These are phyloP conservation scores for Sylvia atricapilla DNA, from an alignment of 2,113 vertebrate genomes.

Conservation along the genomic window DNA sequence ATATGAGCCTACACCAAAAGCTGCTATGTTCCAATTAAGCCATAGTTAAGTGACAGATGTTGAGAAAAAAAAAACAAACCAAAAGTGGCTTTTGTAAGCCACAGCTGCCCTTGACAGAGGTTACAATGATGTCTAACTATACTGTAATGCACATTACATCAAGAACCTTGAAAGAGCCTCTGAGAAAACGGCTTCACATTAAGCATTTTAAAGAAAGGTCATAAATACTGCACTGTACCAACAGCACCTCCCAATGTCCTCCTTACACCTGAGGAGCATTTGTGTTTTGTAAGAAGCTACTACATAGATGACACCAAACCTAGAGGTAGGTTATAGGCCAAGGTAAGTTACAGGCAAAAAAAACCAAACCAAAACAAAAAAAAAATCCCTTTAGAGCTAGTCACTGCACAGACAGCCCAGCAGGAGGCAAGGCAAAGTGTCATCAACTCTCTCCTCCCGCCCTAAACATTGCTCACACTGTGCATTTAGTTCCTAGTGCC, in stretches of 20 bases:
- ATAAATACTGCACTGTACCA: slow-evolving; percentile 72
- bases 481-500: slow-evolving; percentile 37
- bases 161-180: slow-evolving; percentile 67
- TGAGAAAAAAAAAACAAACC: neutral
- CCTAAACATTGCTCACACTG: slow-evolving; percentile 2
- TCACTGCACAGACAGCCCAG: slow-evolving; percentile 50
- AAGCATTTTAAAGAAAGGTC: slow-evolving; percentile 66
- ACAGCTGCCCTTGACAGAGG: slow-evolving; percentile 66
- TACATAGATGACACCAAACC: slow-evolving; percentile 63
- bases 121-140: slow-evolving; percentile 65
- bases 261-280: slow-evolving; percentile 33
- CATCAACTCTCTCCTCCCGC: slow-evolving; percentile 39
- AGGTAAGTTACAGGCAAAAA: slow-evolving; percentile 54
- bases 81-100: slow-evolving; percentile 51
- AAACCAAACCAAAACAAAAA: neutral
- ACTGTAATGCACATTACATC: slow-evolving; percentile 63
- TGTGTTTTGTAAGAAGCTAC: slow-evolving; percentile 54
- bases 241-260: slow-evolving; percentile 59
- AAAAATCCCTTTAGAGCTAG: slow-evolving; percentile 29
- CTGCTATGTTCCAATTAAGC: slow-evolving; percentile 65
- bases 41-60: slow-evolving; percentile 58
- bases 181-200: slow-evolving; percentile 64
- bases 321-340: slow-evolving; percentile 74
- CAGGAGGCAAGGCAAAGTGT: slow-evolving; percentile 25
- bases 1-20: slow-evolving; percentile 60